These are phyloP conservation scores for Riptortus pedestris DNA, from an alignment of 1,140 invertebrate species.

Conservation along the genomic window DNA sequence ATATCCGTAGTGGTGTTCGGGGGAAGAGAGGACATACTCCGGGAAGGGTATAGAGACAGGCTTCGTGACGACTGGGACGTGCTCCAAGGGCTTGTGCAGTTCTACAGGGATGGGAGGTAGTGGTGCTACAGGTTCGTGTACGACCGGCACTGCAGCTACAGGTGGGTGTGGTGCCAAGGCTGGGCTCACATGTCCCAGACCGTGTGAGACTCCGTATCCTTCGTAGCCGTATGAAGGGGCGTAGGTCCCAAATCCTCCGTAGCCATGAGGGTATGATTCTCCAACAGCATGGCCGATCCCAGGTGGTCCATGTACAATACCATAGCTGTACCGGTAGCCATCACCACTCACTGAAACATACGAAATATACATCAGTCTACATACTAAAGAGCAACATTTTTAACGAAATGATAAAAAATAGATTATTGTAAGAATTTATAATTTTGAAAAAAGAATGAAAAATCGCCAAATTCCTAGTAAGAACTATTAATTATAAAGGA, in stretches of 20 bases:
- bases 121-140: too few relatives aligned
- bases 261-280: constrained; percentile 24
- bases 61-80: too few relatives aligned
- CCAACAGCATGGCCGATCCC: constrained; percentile 19
- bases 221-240: constrained; percentile 21
- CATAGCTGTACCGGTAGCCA: constrained; percentile 23
- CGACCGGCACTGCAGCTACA: neutral
- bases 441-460: neutral
- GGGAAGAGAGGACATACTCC: too few relatives aligned
- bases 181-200: neutral
- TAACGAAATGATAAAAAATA: neutral
- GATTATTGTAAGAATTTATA: neutral
- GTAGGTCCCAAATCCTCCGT: constrained; percentile 25
- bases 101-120: too few relatives aligned
- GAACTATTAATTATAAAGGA: too few relatives aligned
- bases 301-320: constrained; percentile 22
- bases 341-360: constrained; percentile 22
- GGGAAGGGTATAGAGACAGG: too few relatives aligned
- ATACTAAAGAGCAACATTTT: too few relatives aligned
- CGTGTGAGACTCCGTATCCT: neutral
- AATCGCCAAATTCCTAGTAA: neutral
- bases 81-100: too few relatives aligned
- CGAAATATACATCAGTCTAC: neutral
- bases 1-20: too few relatives aligned
- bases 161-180: neutral